Percentiles rank a stretch among this genome's conserved stretches.
Evolutionary conservation across 1,140 invertebrate species (phyloP).

Genomic region (Akabosia matsudoensis): DNA sequence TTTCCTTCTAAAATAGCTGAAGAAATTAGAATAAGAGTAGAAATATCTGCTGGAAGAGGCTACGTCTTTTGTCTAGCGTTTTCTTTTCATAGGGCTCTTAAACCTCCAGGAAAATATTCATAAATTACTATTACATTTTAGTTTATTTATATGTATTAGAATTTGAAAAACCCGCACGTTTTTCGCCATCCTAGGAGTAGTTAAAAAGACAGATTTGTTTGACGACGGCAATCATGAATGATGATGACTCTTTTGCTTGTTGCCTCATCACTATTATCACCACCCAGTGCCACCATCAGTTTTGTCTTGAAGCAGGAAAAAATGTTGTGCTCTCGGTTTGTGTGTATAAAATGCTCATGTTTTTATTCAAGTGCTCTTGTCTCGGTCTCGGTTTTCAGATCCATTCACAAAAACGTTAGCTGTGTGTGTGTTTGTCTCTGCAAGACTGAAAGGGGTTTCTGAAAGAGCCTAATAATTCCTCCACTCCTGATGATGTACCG

Average conservation of each 20-base stretch:
- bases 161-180: background rate
- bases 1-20: too few relatives aligned
- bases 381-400: conserved; percentile 19
- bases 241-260: background rate
- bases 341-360: too few relatives aligned
- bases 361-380: conserved; percentile 22
- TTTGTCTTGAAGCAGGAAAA: too few relatives aligned
- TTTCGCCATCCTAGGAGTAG: background rate
- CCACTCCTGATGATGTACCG: background rate
- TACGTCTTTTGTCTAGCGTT: too few relatives aligned
- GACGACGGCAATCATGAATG: background rate
- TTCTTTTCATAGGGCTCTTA: too few relatives aligned
- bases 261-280: background rate
- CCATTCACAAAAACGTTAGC: background rate
- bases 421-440: too few relatives aligned
- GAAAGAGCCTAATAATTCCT: background rate
- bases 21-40: too few relatives aligned
- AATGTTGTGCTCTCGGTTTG: too few relatives aligned
- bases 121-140: background rate
- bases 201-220: background rate
- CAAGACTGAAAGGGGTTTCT: background rate
- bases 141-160: background rate
- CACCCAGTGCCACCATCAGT: background rate
- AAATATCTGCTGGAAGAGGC: too few relatives aligned
- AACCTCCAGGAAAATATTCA: too few relatives aligned